These are phyloP conservation scores for Bimastos eiseni DNA, from an alignment of 2,888 invertebrate species.

Conservation along the genomic window DNA sequence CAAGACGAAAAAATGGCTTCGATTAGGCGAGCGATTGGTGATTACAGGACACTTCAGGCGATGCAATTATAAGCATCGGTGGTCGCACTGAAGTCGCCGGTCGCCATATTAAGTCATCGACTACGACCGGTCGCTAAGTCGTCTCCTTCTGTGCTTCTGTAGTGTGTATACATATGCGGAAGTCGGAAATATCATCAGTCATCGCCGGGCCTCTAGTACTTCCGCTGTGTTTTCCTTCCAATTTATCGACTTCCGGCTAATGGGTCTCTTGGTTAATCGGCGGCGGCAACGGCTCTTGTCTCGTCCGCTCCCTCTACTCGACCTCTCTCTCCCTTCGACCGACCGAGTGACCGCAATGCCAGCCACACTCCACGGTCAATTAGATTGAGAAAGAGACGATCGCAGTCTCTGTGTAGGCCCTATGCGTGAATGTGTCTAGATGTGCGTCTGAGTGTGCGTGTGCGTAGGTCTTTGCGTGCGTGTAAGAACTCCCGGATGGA, in stretches of 20 bases:
- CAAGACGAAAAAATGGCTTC: not conserved
- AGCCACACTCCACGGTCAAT: not conserved
- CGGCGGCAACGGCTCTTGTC: not conserved
- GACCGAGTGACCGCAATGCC: not conserved
- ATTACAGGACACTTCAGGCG: not conserved
- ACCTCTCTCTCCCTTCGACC: not conserved
- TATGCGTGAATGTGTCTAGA: no score
- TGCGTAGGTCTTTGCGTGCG: no score
- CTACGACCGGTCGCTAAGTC: not conserved
- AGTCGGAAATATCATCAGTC: conserved; percentile 13
- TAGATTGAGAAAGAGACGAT: not conserved
- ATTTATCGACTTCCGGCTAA: conserved; percentile 17
- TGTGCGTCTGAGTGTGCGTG: no score
- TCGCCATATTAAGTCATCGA: not conserved
- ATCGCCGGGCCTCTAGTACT: not conserved
- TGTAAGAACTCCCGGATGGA: no score
- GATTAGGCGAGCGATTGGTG: conserved; percentile 7
- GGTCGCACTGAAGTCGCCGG: not conserved
- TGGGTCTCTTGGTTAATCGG: conserved; percentile 18
- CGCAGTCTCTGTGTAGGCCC: not conserved
- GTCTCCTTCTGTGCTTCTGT: not conserved
- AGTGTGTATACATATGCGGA: conserved; percentile 7
- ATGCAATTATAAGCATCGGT: not conserved
- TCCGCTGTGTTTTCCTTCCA: conserved; percentile 21
- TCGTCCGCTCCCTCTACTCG: not conserved